Evolutionary conservation across 2,113 vertebrate species (phyloP).

Genomic region (Pampusana beccarii): DNA sequence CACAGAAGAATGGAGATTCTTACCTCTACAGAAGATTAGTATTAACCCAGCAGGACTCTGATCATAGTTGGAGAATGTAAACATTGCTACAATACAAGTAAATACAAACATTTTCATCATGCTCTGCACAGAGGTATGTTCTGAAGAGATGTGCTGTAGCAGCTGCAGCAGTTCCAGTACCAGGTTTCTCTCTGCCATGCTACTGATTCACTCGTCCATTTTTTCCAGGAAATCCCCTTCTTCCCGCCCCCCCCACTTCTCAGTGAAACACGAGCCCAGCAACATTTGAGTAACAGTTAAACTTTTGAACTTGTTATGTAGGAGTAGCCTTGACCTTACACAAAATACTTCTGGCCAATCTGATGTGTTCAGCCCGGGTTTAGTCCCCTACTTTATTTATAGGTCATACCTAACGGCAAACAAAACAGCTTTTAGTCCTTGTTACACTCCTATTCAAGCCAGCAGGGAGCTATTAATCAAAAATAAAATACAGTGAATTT

Average conservation of each 20-base stretch:
- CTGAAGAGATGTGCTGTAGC: neutral
- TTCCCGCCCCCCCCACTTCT: neutral
- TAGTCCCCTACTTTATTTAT: neutral
- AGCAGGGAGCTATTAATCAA: neutral
- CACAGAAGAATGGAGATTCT: neutral
- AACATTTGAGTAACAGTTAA: slow-evolving; percentile 11
- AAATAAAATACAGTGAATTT: neutral
- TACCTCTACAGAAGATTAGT: neutral
- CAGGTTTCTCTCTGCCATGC: neutral
- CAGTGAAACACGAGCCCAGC: slow-evolving; percentile 12
- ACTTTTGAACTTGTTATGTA: slow-evolving; percentile 44
- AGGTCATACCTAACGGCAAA: neutral
- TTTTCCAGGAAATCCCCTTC: slow-evolving; percentile 2
- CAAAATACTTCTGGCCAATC: neutral
- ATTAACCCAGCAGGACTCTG: neutral
- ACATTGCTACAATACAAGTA: neutral
- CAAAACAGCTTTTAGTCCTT: neutral
- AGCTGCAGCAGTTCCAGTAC: neutral
- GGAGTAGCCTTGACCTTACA: neutral
- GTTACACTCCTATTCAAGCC: neutral
- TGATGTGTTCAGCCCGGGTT: neutral
- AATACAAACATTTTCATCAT: neutral
- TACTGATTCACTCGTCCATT: neutral
- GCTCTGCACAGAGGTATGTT: neutral
- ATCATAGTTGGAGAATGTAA: neutral